Base-by-base conservation (phyloP, 2,888 invertebrate genomes). In the Melipona bicolor region DNA sequence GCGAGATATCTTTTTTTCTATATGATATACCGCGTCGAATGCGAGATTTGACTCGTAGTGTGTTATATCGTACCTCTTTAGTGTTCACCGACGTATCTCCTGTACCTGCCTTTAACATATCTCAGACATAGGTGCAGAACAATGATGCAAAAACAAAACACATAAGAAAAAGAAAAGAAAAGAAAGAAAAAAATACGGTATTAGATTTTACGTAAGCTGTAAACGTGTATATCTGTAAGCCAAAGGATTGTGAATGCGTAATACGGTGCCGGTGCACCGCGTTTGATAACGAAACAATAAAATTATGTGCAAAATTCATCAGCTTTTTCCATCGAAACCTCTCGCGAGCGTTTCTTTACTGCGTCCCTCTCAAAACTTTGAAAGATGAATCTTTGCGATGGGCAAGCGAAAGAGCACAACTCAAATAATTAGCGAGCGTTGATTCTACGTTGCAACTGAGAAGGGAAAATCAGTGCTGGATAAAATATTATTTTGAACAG, bases 211-310 rank as follows among this genome's bases (percentile, higher is more conserved):
- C 74, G 69, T 89, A 90, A 88, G 73, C 79, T 87, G 85, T 80
- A 84, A 64, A 77, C 59, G 56, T 79, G 78, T 87, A 88, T 87
- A 83, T 72, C 72, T 65, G 81, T 83, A 90, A 90, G 87, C 90
- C 89, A 90, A 91, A 90, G 90, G 87, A 88, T 89, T 88, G 77
- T 87, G 85, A 87, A 79, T 87, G 88, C 88, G 85, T 79, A 79
- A 76, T 76, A 84, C 76, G 78, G 77, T 85, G 84, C 74, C 76
- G 79, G 50, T 67, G 87, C 87, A 82, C 82, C 87, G 84, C 88
- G 88, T 90, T 91, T 91, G 89, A 90, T 91, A 91, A 89, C 64
- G 83, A 90, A 86, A 88, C 86, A 91, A 91, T 90, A 89, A 91
- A 88, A 87, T 77, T 79, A 86, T 87, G 85, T 79, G 76, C 77